Conservation (phyloP, 2,797 vertebrate species). For the Myotis vivesi region DNA sequence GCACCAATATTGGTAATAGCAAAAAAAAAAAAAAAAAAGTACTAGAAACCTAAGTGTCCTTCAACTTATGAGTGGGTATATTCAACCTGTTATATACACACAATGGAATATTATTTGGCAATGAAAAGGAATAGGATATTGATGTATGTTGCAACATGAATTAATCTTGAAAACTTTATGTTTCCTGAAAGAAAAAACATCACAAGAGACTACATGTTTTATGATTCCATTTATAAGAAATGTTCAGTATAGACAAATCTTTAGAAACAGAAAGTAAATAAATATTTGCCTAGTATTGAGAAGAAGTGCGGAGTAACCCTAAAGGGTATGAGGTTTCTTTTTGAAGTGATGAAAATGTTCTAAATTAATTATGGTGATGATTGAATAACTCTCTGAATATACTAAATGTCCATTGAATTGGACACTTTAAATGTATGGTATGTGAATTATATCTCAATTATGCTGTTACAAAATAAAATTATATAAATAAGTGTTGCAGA, state of each 20-base stretch:
- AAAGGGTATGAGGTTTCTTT: not conserved
- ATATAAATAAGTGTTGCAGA: not conserved
- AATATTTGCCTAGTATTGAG: not conserved
- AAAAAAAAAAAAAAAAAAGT: not conserved
- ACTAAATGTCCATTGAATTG: not conserved
- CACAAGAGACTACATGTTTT: not conserved
- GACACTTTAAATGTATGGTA: not conserved
- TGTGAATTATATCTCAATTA: not conserved
- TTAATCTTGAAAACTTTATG: not conserved
- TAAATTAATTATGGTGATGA: not conserved
- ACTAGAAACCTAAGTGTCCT: not conserved
- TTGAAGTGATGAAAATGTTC: not conserved
- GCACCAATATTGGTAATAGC: not conserved
- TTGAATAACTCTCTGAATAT: not conserved
- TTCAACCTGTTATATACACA: not conserved
- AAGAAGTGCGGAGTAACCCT: not conserved
- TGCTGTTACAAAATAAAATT: not conserved
- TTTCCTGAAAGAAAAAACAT: not conserved
- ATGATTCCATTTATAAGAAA: not conserved
- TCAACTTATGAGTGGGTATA: not conserved
- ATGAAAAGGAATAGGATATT: not conserved
- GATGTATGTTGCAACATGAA: not conserved
- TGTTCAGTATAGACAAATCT: not conserved
- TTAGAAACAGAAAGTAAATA: not conserved
- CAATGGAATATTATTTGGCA: not conserved